A percentile compares a stretch with the other conserved stretches of the same genome.
phyloP scores from a whole-genome alignment of 2,888 invertebrate species.

The Cephonodes hylas region DNA sequence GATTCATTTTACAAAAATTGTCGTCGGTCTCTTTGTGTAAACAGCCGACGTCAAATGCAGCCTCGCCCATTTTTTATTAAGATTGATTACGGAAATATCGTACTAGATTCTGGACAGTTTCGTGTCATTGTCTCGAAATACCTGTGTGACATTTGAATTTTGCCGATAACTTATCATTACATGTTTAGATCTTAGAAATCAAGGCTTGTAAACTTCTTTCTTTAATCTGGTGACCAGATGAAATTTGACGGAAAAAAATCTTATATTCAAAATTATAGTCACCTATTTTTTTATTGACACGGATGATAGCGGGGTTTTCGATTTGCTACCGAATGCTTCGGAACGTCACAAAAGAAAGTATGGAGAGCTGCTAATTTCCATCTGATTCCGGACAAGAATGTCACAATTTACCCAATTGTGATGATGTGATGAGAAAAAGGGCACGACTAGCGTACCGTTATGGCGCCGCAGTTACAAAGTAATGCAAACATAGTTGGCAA shows the following conservation, averaged over 20 bases:
- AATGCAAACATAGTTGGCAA: slow-evolving; percentile 29
- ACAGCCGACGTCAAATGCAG: not conserved
- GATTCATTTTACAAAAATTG: not conserved
- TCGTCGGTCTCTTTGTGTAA: not conserved
- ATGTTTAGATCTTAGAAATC: too few relatives aligned
- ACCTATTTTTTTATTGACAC: not conserved
- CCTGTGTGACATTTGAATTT: not conserved
- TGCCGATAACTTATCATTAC: not conserved
- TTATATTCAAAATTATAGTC: too few relatives aligned
- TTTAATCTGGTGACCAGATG: too few relatives aligned
- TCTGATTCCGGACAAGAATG: not conserved
- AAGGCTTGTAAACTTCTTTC: too few relatives aligned
- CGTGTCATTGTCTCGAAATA: not conserved
- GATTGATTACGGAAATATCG: not conserved
- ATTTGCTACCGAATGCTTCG: not conserved
- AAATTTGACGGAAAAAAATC: too few relatives aligned
- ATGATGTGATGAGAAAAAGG: slow-evolving; percentile 15
- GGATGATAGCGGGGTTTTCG: not conserved
- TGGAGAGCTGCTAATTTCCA: not conserved
- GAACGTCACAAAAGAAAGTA: not conserved
- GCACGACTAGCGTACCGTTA: slow-evolving; percentile 17
- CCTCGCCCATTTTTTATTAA: not conserved
- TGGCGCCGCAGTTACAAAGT: slow-evolving; percentile 26
- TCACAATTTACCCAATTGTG: slow-evolving; percentile 13
- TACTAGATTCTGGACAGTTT: not conserved